Base-by-base conservation (phyloP, 2,888 invertebrate genomes). In the Eremobia ochroleuca region DNA sequence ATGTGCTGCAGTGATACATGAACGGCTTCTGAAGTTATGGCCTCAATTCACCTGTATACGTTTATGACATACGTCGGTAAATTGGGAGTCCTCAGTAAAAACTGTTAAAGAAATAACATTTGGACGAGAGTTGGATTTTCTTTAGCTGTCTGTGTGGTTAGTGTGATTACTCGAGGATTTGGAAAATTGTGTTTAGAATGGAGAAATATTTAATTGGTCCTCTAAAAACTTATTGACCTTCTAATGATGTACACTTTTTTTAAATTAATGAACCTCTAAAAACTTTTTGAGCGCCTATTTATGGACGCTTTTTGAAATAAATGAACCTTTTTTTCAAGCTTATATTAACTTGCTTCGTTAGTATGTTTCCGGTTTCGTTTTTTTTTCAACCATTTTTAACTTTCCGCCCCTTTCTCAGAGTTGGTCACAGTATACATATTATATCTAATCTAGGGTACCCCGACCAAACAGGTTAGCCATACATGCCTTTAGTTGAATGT, bases 1-100 rank as follows among this genome's bases (percentile, higher is more conserved):
- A 73, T 66, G 62, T 61, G 18, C 68, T 59, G 69, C 34, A 66
- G 58, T 65, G 61, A 69, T 73, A 81, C 73, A 69, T 65, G 43
- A 66, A 66, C 69, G 13, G n/a, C 25, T 65, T 49, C 76, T 66
- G 34, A 40, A 79, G 43, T 81, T 72, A 81, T 72, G 43, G 43
- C 43, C 40, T 66, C 59, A 52, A 37, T 52, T 67, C 71, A 55
- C 31, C 40, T 37, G 52, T 31, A n/a, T 34, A 49, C 34, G 13
- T 73, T 73, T 84, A 69, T 49, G 68, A 69, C 25, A 15, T 59
- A 61, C 37, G 25, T 52, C 25, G 15, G 28, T 66, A 34, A 15
- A 40, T 6, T 65, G 37, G 15, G 5, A 49, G n/a, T 46, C 34
- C 61, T 43, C 6, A 62, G 31, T 28, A 21, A 9, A 34, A 11